Percentiles rank a stretch among this genome's conserved stretches.
Evolutionary conservation across 2,888 invertebrate species (phyloP).

Genomic region (Ennomos erosarius): DNA sequence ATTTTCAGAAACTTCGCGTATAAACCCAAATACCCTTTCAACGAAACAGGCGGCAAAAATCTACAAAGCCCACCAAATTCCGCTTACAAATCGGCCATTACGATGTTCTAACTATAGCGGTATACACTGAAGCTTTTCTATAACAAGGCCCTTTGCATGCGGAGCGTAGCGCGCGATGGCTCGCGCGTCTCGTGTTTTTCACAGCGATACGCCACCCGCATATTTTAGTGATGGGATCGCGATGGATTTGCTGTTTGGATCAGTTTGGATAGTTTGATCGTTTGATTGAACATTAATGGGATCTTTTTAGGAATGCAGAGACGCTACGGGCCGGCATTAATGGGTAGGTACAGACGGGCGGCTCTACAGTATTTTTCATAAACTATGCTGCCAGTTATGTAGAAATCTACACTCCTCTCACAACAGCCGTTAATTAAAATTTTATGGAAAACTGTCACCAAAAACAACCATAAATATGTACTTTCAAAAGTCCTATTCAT

Average conservation of each 20-base stretch:
- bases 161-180: slow-evolving; percentile 37
- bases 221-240: slow-evolving; percentile 43
- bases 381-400: no score
- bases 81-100: slow-evolving; percentile 37
- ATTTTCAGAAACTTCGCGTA: no score
- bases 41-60: slow-evolving; percentile 11
- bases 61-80: slow-evolving; percentile 16
- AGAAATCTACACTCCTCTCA: no score
- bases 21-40: background rate
- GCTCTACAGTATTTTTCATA: no score
- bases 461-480: no score
- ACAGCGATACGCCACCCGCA: slow-evolving; percentile 50
- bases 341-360: no score
- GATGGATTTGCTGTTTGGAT: slow-evolving; percentile 9
- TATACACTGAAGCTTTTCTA: slow-evolving; percentile 36
- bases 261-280: slow-evolving; percentile 13
- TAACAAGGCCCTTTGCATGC: slow-evolving; percentile 48
- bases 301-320: background rate
- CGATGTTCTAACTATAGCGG: slow-evolving; percentile 28
- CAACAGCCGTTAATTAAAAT: no score
- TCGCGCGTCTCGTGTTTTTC: slow-evolving; percentile 53
- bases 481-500: background rate
- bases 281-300: slow-evolving; percentile 15
- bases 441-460: no score
- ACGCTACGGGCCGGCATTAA: no score